Percentiles rank a stretch among this genome's conserved stretches.
These are phyloP conservation scores for Notiomystis cincta DNA, from an alignment of 2,113 vertebrate genomes.

Conservation along the genomic window DNA sequence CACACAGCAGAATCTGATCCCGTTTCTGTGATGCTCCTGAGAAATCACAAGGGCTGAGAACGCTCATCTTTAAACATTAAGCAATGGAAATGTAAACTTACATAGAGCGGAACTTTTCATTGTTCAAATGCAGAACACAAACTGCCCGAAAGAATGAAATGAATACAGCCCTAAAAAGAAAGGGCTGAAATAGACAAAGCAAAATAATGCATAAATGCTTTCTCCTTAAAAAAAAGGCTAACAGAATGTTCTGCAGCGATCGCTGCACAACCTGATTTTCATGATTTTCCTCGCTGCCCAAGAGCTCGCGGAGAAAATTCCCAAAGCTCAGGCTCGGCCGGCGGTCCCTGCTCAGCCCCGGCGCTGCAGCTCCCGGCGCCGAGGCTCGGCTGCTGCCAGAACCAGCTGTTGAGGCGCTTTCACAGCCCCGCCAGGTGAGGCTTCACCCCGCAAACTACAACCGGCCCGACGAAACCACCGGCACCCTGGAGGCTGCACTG, in stretches of 20 bases:
- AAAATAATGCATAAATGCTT: fast-evolving
- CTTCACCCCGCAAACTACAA: fast-evolving
- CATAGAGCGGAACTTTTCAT: not conserved
- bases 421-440: not conserved
- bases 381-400: not conserved
- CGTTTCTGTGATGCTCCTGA: not conserved
- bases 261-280: not conserved
- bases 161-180: not conserved
- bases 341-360: not conserved
- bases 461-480: fast-evolving
- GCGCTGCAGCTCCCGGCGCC: not conserved
- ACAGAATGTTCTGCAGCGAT: not conserved
- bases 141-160: not conserved
- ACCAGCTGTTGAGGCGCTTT: fast-evolving
- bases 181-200: not conserved
- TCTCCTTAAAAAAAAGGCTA: not conserved
- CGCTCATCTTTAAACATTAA: not conserved
- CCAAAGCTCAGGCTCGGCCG: not conserved
- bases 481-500: fast-evolving
- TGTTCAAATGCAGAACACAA: not conserved
- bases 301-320: fast-evolving
- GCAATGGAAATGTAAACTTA: not conserved
- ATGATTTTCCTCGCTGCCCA: fast-evolving
- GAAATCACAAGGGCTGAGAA: not conserved
- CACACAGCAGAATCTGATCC: not conserved